phyloP scores from a whole-genome alignment of 2,888 invertebrate species.

The Lymantria monacha region DNA sequence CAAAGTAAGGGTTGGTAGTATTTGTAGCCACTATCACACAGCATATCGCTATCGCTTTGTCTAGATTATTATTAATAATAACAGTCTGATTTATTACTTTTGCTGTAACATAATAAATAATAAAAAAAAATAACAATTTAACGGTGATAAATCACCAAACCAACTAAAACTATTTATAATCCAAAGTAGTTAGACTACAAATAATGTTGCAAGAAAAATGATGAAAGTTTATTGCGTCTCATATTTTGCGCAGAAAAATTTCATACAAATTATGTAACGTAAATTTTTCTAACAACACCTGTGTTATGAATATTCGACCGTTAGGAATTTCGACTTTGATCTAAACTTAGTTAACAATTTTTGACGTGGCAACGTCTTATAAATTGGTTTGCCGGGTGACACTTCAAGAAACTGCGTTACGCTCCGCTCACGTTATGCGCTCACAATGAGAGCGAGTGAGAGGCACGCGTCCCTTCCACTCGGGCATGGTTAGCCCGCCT shows the following conservation, averaged over 20 bases:
- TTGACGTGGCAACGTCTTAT: too few relatives aligned
- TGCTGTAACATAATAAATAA: background rate
- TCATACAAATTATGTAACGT: slow-evolving; percentile 4
- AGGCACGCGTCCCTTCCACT: too few relatives aligned
- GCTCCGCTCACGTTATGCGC: too few relatives aligned
- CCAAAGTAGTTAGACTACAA: slow-evolving; percentile 14
- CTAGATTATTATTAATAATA: too few relatives aligned
- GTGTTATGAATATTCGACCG: slow-evolving; percentile 10
- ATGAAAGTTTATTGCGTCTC: slow-evolving; percentile 11
- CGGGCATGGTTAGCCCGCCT: too few relatives aligned
- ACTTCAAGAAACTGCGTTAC: too few relatives aligned
- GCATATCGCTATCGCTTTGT: too few relatives aligned
- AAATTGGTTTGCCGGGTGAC: too few relatives aligned
- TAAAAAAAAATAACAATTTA: background rate
- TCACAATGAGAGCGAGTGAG: too few relatives aligned
- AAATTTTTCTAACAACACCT: slow-evolving; percentile 10
- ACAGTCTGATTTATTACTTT: too few relatives aligned
- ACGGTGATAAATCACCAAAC: slow-evolving; percentile 1
- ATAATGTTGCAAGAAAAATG: slow-evolving; percentile 9
- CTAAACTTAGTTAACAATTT: slow-evolving; percentile 4
- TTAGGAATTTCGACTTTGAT: slow-evolving; percentile 5
- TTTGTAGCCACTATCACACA: too few relatives aligned
- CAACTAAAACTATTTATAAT: slow-evolving; percentile 2
- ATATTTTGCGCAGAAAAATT: slow-evolving; percentile 6
- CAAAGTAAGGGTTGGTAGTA: too few relatives aligned